These are phyloP conservation scores for Gopherus flavomarginatus DNA, from an alignment of 2,113 vertebrate species.

Conservation along the genomic window DNA sequence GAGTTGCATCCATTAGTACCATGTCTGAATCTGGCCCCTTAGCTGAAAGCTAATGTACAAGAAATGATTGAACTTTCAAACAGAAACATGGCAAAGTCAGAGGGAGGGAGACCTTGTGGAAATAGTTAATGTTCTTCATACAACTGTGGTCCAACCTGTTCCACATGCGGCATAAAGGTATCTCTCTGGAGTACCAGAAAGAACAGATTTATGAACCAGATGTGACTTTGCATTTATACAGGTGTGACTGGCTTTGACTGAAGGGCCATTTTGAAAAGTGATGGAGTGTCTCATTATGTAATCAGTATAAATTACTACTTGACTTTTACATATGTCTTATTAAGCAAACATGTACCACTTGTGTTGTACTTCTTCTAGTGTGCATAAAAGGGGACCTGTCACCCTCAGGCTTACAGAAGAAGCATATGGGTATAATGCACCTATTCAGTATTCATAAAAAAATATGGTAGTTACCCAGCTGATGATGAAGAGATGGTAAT, in stretches of 20 bases:
- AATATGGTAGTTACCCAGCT: constrained; percentile 22
- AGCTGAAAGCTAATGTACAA: background rate
- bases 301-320: constrained; percentile 41
- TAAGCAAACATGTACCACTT: constrained; percentile 52
- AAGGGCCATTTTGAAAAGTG: constrained; percentile 30
- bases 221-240: constrained; percentile 48
- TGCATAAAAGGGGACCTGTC: constrained; percentile 44
- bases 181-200: constrained; percentile 7
- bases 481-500: constrained; percentile 36
- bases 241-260: constrained; percentile 45
- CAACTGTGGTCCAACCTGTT: background rate
- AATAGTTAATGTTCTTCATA: background rate
- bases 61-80: background rate
- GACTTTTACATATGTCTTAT: background rate
- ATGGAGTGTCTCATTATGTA: constrained; percentile 15
- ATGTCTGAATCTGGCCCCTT: accelerated
- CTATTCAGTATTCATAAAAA: constrained; percentile 59
- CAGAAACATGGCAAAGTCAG: background rate
- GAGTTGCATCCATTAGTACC: background rate
- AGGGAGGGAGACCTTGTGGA: background rate
- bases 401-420: background rate
- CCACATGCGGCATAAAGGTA: background rate
- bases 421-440: constrained; percentile 47
- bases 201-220: background rate
- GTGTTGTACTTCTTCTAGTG: background rate